Evolutionary conservation across 2,888 invertebrate genomes (phyloP), one percentile per base, ranked within the genome.

Genomic region (Cerastis rubricosa): DNA sequence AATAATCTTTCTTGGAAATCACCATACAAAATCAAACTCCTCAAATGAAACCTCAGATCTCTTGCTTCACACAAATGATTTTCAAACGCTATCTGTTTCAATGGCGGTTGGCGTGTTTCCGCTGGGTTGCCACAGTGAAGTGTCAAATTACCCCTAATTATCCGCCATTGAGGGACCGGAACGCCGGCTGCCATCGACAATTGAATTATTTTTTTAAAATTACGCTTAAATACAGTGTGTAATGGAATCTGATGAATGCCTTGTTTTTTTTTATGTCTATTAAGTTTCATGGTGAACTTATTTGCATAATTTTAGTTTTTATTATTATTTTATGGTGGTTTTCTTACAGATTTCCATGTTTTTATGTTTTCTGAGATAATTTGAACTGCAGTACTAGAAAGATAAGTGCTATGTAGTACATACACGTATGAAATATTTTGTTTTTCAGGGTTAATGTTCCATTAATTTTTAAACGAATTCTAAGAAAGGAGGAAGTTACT

Each of bases 111-210:
- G 81, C 78, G 81, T 83, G 88, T 88, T 88, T 88, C 88, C 88
- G 88, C 83, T 88, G 88, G 80, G 88, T 88, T 88, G 87, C 88
- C 88, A 88, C 88, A 82, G 74, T 88, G 85, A 89, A 92, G 92
- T 92, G 91, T 92, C 92, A 87, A 91, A 91, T 92, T 92, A 92
- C 92, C 87, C 90, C 87, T 92, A 92, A 92, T 92, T 92, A 91
- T 90, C 87, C 87, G 88, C 86, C 83, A 89, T 88, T 87, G 83
- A 87, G 89, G 88, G 86, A 89, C 89, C 91, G 91, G 92, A 91
- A 84, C 85, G 87, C 85, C 86, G 88, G 88, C 87, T 88, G 85
- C 86, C 81, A 88, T 89, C 86, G 88, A 88, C 89, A 89, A 89
- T 89, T 87, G 88, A 88, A 89, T 88, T 86, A 72, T 81, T 87